phyloP scores from a whole-genome alignment of 2,888 invertebrate species.

The Dynastes grantii region DNA sequence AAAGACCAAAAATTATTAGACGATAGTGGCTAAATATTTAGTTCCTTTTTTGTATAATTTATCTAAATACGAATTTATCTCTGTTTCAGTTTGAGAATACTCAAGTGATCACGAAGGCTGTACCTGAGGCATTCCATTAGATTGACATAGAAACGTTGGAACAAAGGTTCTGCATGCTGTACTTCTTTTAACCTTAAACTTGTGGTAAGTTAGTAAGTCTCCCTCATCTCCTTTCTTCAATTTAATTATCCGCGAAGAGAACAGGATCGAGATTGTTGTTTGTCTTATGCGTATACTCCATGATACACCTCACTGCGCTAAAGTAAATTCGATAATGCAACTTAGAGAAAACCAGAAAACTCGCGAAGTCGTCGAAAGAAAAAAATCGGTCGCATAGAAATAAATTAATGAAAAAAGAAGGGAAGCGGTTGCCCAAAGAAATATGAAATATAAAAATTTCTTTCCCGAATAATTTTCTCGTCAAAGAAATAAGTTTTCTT shows the following conservation, averaged over 20 bases:
- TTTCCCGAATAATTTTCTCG: slow-evolving; percentile 50
- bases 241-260: slow-evolving; percentile 16
- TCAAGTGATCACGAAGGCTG: slow-evolving; percentile 16
- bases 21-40: no score
- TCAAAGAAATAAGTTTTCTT: slow-evolving; percentile 60
- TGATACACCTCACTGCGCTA: not conserved
- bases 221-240: not conserved
- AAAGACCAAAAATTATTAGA: no score
- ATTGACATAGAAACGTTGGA: not conserved
- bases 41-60: no score
- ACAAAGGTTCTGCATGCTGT: slow-evolving; percentile 15
- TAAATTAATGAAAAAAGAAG: slow-evolving; percentile 5
- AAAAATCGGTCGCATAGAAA: no score
- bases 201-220: slow-evolving; percentile 21
- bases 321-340: slow-evolving; percentile 27
- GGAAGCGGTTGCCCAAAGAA: slow-evolving; percentile 12
- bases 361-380: not conserved
- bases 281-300: not conserved
- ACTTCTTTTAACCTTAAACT: not conserved
- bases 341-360: slow-evolving; percentile 4
- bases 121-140: not conserved
- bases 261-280: not conserved
- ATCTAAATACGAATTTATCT: not conserved
- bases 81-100: slow-evolving; percentile 29
- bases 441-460: slow-evolving; percentile 48